Evolutionary conservation across 2,797 vertebrate species (phyloP).

Genomic region (Oreochromis mossambicus): DNA sequence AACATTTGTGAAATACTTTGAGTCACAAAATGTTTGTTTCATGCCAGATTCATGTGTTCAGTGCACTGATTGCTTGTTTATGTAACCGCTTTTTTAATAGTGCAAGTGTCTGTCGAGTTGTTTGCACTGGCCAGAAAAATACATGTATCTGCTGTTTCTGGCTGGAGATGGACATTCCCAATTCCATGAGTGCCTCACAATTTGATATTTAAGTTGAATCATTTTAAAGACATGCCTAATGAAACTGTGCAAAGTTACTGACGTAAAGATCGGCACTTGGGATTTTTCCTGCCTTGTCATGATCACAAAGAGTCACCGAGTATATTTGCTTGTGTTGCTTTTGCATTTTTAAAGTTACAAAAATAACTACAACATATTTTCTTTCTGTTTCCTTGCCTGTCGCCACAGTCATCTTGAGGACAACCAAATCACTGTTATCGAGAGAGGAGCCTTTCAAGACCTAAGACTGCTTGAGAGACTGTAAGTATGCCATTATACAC

Average conservation of each 20-base stretch:
- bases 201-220: neutral
- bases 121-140: slow-evolving; percentile 18
- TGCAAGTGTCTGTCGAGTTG: slow-evolving; percentile 20
- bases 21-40: slow-evolving; percentile 17
- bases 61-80: slow-evolving; percentile 46
- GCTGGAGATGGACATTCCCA: neutral
- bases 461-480: slow-evolving; percentile 95
- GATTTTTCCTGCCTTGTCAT: neutral
- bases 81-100: slow-evolving; percentile 7
- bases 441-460: slow-evolving; percentile 97
- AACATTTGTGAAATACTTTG: slow-evolving; percentile 45
- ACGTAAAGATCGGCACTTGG: neutral
- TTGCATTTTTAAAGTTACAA: neutral
- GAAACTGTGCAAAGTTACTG: neutral
- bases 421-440: slow-evolving; percentile 94
- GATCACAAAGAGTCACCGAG: neutral
- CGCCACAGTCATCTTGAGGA: slow-evolving; percentile 90
- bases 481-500: slow-evolving; percentile 77
- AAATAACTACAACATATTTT: neutral
- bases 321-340: neutral
- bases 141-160: slow-evolving; percentile 22
- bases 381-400: slow-evolving; percentile 7
- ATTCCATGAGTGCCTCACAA: neutral
- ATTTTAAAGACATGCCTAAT: neutral
- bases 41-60: slow-evolving; percentile 32